A percentile compares a stretch with the other conserved stretches of the same genome.
Conservation (phyloP, 2,888 invertebrate species). For the Megastigmus dorsalis region DNA sequence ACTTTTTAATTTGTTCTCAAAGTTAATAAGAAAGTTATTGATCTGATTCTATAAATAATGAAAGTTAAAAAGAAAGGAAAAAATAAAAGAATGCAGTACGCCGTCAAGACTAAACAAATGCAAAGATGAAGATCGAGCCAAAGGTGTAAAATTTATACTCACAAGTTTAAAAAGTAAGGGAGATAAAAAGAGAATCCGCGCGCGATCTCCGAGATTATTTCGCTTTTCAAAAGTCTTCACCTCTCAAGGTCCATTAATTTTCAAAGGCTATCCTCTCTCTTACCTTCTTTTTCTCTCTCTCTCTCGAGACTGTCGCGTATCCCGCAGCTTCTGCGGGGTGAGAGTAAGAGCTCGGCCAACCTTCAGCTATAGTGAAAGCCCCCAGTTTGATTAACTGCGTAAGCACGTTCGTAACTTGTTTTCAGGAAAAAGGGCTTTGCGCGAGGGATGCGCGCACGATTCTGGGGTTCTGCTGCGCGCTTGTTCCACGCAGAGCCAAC, state of each 20-base stretch:
- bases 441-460: constrained; percentile 4
- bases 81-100: too few relatives aligned
- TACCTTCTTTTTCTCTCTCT: neutral
- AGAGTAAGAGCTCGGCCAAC: constrained; percentile 3
- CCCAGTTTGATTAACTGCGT: constrained; percentile 30
- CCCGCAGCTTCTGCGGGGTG: neutral
- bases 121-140: too few relatives aligned
- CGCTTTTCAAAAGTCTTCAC: neutral
- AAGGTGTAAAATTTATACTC: neutral
- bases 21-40: too few relatives aligned
- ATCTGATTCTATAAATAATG: too few relatives aligned
- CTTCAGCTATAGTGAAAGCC: neutral
- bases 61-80: neutral
- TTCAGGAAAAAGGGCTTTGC: constrained; percentile 15
- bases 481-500: neutral
- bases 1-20: too few relatives aligned
- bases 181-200: neutral
- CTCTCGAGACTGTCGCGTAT: neutral
- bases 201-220: constrained; percentile 2
- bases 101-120: too few relatives aligned
- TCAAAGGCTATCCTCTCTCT: constrained; percentile 6
- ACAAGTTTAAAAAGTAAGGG: neutral
- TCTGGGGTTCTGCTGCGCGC: too few relatives aligned
- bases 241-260: constrained; percentile 23
- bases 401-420: constrained; percentile 29